Percentiles rank a stretch among this genome's conserved stretches.
Evolutionary conservation across 1,140 invertebrate genomes (phyloP).

Genomic region (Camponotus pennsylvanicus): DNA sequence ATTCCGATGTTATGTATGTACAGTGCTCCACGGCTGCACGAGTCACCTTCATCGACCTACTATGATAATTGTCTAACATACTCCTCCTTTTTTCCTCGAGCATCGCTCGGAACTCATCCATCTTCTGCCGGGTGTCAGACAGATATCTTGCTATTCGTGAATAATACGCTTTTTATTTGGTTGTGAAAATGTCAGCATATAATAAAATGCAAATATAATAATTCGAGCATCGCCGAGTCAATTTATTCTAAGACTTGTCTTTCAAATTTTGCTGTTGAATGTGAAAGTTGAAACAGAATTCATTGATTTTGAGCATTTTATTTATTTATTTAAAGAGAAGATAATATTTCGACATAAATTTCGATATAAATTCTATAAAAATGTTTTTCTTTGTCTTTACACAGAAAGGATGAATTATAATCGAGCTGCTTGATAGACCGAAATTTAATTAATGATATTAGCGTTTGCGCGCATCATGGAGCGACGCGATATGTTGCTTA

Average conservation of each 20-base stretch:
- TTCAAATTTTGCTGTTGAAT: not conserved
- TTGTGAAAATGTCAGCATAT: slow-evolving; percentile 9
- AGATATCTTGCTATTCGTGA: not conserved
- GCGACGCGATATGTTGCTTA: not conserved
- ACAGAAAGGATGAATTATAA: not conserved
- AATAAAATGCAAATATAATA: slow-evolving; percentile 7
- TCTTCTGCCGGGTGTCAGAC: slow-evolving; percentile 30
- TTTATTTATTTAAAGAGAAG: not conserved
- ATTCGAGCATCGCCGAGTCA: not conserved
- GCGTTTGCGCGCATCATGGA: not conserved
- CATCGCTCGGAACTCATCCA: slow-evolving; percentile 50
- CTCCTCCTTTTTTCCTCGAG: slow-evolving; percentile 32
- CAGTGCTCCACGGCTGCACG: slow-evolving; percentile 40
- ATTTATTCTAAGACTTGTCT: not conserved
- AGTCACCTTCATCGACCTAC: slow-evolving; percentile 75
- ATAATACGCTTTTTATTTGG: slow-evolving; percentile 12
- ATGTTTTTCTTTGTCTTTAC: not conserved
- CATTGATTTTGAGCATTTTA: no score
- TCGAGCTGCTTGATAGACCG: not conserved
- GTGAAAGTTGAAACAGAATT: no score
- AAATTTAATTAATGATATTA: slow-evolving; percentile 24
- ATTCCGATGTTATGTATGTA: slow-evolving; percentile 62
- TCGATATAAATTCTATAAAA: not conserved
- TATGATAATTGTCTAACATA: slow-evolving; percentile 71
- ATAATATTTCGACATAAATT: not conserved